Percentiles rank a stretch among this genome's conserved stretches.
These are phyloP conservation scores for Xestia ashworthii DNA, from an alignment of 2,888 invertebrate species.

Conservation along the genomic window DNA sequence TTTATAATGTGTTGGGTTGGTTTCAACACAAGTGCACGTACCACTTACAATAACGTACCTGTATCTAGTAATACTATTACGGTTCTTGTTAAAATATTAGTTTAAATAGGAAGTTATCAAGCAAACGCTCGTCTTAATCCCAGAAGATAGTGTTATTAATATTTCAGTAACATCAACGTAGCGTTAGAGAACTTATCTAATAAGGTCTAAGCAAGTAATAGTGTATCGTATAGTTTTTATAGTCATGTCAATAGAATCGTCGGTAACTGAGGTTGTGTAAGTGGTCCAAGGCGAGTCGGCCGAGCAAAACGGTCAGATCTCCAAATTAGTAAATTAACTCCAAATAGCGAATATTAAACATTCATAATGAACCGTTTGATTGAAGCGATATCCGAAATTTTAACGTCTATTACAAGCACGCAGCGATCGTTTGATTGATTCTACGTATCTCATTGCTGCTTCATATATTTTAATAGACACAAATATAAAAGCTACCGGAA, in stretches of 20 bases:
- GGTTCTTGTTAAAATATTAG: conserved; percentile 59
- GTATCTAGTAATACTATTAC: conserved; percentile 64
- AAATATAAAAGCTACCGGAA: not conserved
- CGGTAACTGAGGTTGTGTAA: conserved; percentile 76
- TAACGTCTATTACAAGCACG: conserved; percentile 30
- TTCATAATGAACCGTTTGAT: conserved; percentile 40
- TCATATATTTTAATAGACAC: conserved; percentile 5
- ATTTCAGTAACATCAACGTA: conserved; percentile 25
- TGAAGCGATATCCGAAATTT: conserved; percentile 22
- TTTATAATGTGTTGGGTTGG: conserved; percentile 66
- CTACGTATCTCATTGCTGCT: conserved; percentile 5
- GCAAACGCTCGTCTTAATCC: conserved; percentile 56
- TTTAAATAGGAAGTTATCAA: conserved; percentile 59
- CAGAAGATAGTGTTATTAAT: conserved; percentile 27
- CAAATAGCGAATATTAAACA: conserved; percentile 50
- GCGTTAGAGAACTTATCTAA: conserved; percentile 8
- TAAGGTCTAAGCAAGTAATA: conserved; percentile 18
- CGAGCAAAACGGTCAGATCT: conserved; percentile 75
- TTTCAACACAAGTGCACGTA: conserved; percentile 73
- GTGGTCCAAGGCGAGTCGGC: conserved; percentile 83
- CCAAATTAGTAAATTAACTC: conserved; percentile 70
- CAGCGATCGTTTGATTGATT: conserved; percentile 17
- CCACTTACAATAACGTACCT: conserved; percentile 62
- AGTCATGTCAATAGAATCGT: conserved; percentile 65
- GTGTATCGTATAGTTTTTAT: conserved; percentile 32